A percentile compares a stretch with the other conserved stretches of the same genome.
Evolutionary conservation across 2,113 vertebrate species (phyloP).

Genomic region (Drymodes brunneopygia): DNA sequence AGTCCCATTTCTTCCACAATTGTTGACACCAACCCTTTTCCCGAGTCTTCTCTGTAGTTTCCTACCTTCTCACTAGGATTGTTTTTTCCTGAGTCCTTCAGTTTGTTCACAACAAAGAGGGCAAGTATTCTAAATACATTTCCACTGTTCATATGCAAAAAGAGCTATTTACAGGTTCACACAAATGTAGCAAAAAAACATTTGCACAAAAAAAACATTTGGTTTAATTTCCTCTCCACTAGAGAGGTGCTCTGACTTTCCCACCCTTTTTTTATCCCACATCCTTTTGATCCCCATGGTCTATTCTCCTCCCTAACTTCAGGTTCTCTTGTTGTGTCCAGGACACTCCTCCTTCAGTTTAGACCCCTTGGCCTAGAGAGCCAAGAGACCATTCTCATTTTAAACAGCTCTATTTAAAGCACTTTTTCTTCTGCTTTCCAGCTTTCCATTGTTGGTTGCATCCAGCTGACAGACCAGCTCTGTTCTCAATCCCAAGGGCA

Average conservation of each 20-base stretch:
- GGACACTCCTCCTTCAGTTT: neutral
- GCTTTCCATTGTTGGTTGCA: neutral
- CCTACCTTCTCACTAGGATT: neutral
- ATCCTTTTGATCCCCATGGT: neutral
- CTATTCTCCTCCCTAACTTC: neutral
- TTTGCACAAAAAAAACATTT: neutral
- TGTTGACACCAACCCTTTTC: neutral
- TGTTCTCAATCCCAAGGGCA: neutral
- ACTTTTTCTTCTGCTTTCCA: neutral
- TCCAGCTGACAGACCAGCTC: neutral
- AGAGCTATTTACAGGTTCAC: neutral
- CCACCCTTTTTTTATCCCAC: neutral
- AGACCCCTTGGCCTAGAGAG: neutral
- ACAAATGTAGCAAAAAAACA: neutral
- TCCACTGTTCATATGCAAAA: conserved; percentile 26
- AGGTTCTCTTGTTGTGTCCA: neutral
- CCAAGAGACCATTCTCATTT: neutral
- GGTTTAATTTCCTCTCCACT: neutral
- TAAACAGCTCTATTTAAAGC: neutral
- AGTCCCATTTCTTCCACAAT: neutral
- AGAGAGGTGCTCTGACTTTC: neutral
- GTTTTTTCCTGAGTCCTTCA: neutral
- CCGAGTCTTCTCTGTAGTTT: neutral
- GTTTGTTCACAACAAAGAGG: neutral
- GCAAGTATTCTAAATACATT: neutral